Evolutionary conservation across 2,888 invertebrate genomes (phyloP).

Genomic region (Plagodis pulveraria): DNA sequence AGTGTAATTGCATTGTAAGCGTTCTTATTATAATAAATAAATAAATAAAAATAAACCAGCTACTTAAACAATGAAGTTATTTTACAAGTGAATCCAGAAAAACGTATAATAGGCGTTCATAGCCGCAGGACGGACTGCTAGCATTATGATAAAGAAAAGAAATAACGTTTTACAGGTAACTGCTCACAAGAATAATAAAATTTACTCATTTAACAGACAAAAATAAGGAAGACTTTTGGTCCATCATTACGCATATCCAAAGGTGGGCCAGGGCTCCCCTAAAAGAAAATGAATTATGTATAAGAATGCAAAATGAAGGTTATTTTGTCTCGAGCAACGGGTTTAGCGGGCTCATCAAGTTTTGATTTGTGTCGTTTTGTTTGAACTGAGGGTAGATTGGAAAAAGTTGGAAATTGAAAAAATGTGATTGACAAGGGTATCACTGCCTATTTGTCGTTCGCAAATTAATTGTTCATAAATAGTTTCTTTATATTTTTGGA

Average conservation of each 20-base stretch:
- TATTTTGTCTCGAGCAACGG: conserved; percentile 32
- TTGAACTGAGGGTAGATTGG: conserved; percentile 20
- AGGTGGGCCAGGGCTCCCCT: conserved; percentile 24
- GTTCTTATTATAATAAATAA: too few relatives aligned
- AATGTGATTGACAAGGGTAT: conserved; percentile 15
- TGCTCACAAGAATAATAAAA: conserved; percentile 19
- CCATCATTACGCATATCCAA: conserved; percentile 40
- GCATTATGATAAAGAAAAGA: neutral
- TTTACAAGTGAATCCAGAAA: too few relatives aligned
- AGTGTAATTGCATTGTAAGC: too few relatives aligned
- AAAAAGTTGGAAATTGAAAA: conserved; percentile 24
- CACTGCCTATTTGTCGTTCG: neutral
- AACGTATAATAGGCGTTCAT: neutral
- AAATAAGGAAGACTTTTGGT: conserved; percentile 27
- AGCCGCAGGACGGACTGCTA: neutral
- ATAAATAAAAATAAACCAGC: too few relatives aligned
- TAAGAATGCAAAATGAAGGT: conserved; percentile 40
- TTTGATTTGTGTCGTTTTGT: conserved; percentile 19
- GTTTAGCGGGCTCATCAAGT: conserved; percentile 30
- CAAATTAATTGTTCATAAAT: too few relatives aligned
- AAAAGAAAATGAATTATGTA: conserved; percentile 42
- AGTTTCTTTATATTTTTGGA: too few relatives aligned
- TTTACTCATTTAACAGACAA: conserved; percentile 20
- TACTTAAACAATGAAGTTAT: too few relatives aligned
- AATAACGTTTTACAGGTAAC: conserved; percentile 19